Evolutionary conservation across 2,797 vertebrate genomes (phyloP).

Genomic region (Peromyscus nudipes): DNA sequence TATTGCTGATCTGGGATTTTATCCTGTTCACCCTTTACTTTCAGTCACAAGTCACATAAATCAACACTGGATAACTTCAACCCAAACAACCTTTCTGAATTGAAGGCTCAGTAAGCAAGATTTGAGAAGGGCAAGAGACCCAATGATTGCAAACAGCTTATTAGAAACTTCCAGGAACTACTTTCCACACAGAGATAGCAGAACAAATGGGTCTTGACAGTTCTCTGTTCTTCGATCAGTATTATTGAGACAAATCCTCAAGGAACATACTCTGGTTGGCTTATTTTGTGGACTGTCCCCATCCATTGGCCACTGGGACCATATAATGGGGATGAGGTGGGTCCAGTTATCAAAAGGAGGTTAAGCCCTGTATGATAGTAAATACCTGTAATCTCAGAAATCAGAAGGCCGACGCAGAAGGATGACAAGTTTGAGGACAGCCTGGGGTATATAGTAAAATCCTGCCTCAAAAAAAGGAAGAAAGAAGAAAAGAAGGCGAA

Average conservation of each 20-base stretch:
- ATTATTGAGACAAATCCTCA: conserved; percentile 5
- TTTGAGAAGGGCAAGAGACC: background rate
- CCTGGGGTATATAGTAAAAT: background rate
- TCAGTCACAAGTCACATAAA: conserved; percentile 31
- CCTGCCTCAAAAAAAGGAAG: background rate
- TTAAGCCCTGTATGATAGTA: background rate
- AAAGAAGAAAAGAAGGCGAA: background rate
- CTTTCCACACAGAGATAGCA: background rate
- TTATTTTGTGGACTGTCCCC: background rate
- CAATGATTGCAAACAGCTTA: background rate
- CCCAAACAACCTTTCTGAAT: background rate
- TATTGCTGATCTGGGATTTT: conserved; percentile 60
- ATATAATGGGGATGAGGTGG: background rate
- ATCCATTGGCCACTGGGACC: background rate
- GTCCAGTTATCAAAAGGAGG: background rate
- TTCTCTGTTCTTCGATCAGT: background rate
- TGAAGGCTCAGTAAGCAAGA: background rate
- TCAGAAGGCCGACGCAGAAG: background rate
- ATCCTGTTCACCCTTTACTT: conserved; percentile 19
- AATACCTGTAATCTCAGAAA: background rate
- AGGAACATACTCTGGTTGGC: background rate
- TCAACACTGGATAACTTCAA: conserved; percentile 20
- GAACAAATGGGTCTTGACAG: background rate
- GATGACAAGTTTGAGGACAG: background rate
- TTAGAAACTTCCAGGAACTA: conserved; percentile 40